Conservation (phyloP, 2,888 invertebrate genomes). For the Monochamus alternatus region DNA sequence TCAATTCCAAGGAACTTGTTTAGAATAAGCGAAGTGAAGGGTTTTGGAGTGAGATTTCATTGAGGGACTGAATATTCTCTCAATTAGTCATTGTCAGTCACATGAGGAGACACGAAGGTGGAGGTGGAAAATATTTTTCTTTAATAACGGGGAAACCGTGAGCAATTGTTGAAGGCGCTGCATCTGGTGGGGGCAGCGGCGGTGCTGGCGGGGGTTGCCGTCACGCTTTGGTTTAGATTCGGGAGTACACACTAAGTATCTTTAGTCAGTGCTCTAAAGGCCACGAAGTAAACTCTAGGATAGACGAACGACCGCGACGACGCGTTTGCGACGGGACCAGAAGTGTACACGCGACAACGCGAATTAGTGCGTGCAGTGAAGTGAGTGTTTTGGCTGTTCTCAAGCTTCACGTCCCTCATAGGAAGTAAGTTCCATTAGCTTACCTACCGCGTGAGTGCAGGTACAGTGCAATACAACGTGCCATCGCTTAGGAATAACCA, state of each 20-base stretch:
- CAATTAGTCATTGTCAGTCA: constrained; percentile 65
- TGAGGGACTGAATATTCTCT: constrained; percentile 54
- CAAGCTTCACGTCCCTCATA: constrained; percentile 60
- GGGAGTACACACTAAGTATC: constrained; percentile 66
- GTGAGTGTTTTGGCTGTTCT: constrained; percentile 64
- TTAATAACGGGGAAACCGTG: constrained; percentile 10
- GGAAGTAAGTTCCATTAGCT: constrained; percentile 66
- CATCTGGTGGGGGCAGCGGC: constrained; percentile 49
- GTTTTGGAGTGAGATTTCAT: constrained; percentile 40
- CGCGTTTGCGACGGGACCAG: constrained; percentile 68
- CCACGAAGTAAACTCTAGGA: constrained; percentile 70
- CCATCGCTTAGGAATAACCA: constrained; percentile 39
- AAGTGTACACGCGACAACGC: constrained; percentile 63
- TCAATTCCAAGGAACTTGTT: neutral
- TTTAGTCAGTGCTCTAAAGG: constrained; percentile 72
- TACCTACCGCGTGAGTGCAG: constrained; percentile 51
- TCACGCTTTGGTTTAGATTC: constrained; percentile 69
- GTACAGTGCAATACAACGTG: constrained; percentile 19
- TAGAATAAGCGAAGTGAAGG: constrained; percentile 4
- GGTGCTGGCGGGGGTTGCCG: constrained; percentile 63
- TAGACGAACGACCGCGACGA: constrained; percentile 71
- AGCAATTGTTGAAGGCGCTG: constrained; percentile 37
- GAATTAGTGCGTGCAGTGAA: constrained; percentile 63
- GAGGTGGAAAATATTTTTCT: constrained; percentile 62
- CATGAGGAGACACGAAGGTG: constrained; percentile 58